Base-by-base conservation (phyloP, 2,797 vertebrate species). In the Staurois parvus region DNA sequence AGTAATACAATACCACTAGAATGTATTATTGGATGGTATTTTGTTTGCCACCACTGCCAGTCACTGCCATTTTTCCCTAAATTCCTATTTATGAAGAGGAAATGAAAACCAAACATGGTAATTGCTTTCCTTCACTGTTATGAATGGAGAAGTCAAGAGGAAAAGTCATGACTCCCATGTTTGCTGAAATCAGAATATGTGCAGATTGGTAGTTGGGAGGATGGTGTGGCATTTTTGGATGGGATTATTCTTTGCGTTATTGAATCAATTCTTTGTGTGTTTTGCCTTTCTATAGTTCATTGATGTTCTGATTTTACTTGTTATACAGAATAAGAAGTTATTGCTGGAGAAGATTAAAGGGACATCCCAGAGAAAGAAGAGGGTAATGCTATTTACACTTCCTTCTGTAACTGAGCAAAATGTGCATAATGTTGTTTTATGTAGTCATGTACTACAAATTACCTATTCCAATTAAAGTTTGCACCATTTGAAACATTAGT, bases 271-370 rank as follows among this genome's bases (percentile, higher is more conserved):
- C 1, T 45, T 45, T 45, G 1, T 45, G 42, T 13, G 48, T 52
- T 52, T 19, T 19, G 17, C 1, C 48, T 3, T 15, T 45, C 12
- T 45, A 17, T 3, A 17, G 3, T 45, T 45, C 3, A 45, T 7
- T 45, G 13, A 45, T 45, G 42, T 52, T 15, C 48, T 19, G 6
- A 5, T 52, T 17, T 59, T 59, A 59, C 4, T 59, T 66, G 91
- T 40, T 40, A 1, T 90, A 40, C 91, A 99, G 98, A 98, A 96
- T 94, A 99, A 99, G 95, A 97, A 95, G 87, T 94, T 97, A 91
- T 93, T 99, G 90, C 97, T 97, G 90, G 96, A 97, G 89, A 99
- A 99, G 93, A 94, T 98, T 91, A 97, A 94, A 89, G 95, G 94
- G 83, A 96, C 95, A 92, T 94, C 96, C 28, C 97, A 96, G 88